Evolutionary conservation across 2,797 vertebrate genomes (phyloP).

Genomic region (Anabacerthia variegaticeps): DNA sequence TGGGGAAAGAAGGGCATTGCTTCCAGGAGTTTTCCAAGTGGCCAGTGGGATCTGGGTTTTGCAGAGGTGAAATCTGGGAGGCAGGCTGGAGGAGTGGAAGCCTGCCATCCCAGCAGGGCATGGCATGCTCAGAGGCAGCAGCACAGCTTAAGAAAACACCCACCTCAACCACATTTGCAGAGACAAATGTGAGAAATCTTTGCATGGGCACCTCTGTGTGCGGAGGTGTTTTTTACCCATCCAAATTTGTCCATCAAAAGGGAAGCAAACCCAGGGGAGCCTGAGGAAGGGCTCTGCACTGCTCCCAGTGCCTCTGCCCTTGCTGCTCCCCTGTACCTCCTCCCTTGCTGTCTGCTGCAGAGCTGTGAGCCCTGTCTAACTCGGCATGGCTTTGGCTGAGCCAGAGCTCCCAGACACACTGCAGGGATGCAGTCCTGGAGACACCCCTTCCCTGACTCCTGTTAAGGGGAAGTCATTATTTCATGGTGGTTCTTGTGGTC

Average conservation of each 20-base stretch:
- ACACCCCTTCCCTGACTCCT: not conserved
- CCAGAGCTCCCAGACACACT: not conserved
- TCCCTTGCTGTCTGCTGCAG: not conserved
- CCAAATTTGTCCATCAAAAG: not conserved
- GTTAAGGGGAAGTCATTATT: not conserved
- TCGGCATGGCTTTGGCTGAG: fast-evolving
- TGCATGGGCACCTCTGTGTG: not conserved
- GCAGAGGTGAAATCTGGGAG: fast-evolving
- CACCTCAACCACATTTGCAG: not conserved
- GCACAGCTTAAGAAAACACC: not conserved
- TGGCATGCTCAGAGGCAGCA: not conserved
- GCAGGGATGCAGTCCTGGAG: not conserved
- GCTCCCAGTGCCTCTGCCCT: not conserved
- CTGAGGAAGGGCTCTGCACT: not conserved
- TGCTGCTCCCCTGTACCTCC: not conserved
- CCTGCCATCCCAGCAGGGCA: not conserved
- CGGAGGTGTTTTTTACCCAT: not conserved
- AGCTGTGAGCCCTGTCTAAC: not conserved
- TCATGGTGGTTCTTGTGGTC: slow-evolving; percentile 42
- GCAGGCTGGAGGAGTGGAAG: not conserved
- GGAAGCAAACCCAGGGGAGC: not conserved
- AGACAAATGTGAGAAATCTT: not conserved
- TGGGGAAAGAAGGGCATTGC: not conserved
- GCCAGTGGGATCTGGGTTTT: not conserved
- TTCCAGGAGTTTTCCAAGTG: not conserved